A percentile compares a stretch with the other conserved stretches of the same genome.
Evolutionary conservation across 1,140 invertebrate genomes (phyloP).

Genomic region (Aphelenchoides avenae): DNA sequence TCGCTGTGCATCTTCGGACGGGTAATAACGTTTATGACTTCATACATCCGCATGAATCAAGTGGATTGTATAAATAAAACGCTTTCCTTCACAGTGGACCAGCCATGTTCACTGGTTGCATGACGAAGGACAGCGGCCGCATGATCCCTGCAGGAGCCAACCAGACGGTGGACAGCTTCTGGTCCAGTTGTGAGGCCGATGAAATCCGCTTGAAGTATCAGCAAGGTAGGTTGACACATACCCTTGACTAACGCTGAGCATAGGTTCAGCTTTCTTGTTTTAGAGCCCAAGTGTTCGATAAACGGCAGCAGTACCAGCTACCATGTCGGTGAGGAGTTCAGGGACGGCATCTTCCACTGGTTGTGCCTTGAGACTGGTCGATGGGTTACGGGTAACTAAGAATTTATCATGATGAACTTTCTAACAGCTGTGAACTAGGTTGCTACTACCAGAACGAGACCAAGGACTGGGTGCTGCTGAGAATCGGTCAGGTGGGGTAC

Average conservation of each 20-base stretch:
- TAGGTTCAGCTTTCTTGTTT: slow-evolving; percentile 15
- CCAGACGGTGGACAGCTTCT: slow-evolving; percentile 49
- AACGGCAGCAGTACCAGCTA: slow-evolving; percentile 35
- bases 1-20: slow-evolving; percentile 27
- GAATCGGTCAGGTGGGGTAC: slow-evolving; percentile 45
- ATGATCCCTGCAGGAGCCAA: slow-evolving; percentile 40
- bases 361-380: slow-evolving; percentile 55
- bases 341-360: slow-evolving; percentile 57
- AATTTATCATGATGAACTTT: neutral
- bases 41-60: slow-evolving; percentile 2
- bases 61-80: neutral
- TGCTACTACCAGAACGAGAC: slow-evolving; percentile 58
- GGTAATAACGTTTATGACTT: slow-evolving; percentile 19
- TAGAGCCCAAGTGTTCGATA: slow-evolving; percentile 47
- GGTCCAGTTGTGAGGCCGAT: slow-evolving; percentile 45
- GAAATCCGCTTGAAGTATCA: slow-evolving; percentile 45
- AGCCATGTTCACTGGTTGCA: slow-evolving; percentile 43
- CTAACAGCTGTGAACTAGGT: slow-evolving; percentile 25
- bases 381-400: slow-evolving; percentile 49
- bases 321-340: slow-evolving; percentile 49
- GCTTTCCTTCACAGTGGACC: slow-evolving; percentile 20
- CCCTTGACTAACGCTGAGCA: neutral
- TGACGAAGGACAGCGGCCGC: slow-evolving; percentile 9
- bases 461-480: slow-evolving; percentile 45
- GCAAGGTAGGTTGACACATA: slow-evolving; percentile 36